phyloP scores from a whole-genome alignment of 2,888 invertebrate species.

The Drosophila antonietae region DNA sequence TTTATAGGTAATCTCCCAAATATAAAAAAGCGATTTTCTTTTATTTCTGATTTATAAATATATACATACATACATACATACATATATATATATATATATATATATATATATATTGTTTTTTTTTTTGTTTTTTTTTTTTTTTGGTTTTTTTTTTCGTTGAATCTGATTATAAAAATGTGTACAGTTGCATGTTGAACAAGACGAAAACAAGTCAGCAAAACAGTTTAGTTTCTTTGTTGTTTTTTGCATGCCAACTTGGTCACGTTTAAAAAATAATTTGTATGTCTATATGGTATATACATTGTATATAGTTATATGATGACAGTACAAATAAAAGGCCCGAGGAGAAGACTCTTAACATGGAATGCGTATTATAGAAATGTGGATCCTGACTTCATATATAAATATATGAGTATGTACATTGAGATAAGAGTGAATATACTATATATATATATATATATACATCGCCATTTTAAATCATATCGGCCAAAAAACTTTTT shows the following conservation, averaged over 20 bases:
- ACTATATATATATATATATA: too few species aligned
- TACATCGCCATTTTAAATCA: constrained; percentile 16
- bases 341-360: not conserved
- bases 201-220: constrained; percentile 67
- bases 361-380: not conserved
- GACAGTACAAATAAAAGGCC: not conserved
- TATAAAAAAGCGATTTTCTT: not conserved
- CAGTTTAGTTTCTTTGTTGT: not conserved
- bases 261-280: not conserved
- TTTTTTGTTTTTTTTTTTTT: not conserved
- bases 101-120: too few species aligned
- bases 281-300: not conserved
- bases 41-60: not conserved
- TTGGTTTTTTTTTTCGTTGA: constrained; percentile 6
- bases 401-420: not conserved
- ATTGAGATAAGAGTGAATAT: too few species aligned
- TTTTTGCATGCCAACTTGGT: not conserved
- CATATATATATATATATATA: too few species aligned
- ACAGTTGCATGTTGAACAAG: constrained; percentile 69
- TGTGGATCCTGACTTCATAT: not conserved
- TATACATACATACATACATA: too few species aligned
- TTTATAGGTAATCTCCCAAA: constrained; percentile 47
- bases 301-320: not conserved
- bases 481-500: constrained; percentile 25
- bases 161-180: constrained; percentile 60